These are phyloP conservation scores for Lepeophtheirus nordmannii DNA, from an alignment of 2,888 invertebrate species.

Conservation along the genomic window DNA sequence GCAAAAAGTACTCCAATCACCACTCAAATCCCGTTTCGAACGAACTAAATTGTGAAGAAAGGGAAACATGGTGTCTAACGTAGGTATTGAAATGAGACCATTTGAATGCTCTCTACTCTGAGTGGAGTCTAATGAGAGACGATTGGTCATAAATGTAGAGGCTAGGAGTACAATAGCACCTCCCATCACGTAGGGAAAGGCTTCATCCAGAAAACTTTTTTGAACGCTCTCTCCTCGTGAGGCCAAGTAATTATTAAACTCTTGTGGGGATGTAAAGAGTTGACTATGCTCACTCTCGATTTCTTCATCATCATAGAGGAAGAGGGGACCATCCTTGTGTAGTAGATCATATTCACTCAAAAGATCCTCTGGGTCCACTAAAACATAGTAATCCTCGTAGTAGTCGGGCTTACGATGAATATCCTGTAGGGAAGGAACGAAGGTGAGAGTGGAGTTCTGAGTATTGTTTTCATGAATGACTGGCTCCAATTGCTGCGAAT, in stretches of 20 bases:
- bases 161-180: background rate
- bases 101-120: background rate
- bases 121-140: background rate
- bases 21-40: background rate
- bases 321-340: background rate
- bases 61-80: background rate
- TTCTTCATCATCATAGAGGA: constrained; percentile 3
- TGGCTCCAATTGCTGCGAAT: background rate
- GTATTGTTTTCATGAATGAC: background rate
- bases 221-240: background rate
- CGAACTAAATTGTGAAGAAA: background rate
- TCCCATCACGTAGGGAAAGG: constrained; percentile 1
- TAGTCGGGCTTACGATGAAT: background rate
- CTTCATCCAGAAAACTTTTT: background rate
- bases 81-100: background rate
- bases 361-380: background rate
- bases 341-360: background rate
- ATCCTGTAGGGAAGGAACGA: background rate
- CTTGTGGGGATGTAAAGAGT: background rate
- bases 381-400: background rate
- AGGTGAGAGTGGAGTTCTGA: background rate
- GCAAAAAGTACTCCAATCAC: background rate
- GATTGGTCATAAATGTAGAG: background rate
- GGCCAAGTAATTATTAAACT: background rate
- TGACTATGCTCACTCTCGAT: background rate